These are phyloP conservation scores for Andrena haemorrhoa DNA, from an alignment of 2,888 invertebrate genomes.

Conservation along the genomic window DNA sequence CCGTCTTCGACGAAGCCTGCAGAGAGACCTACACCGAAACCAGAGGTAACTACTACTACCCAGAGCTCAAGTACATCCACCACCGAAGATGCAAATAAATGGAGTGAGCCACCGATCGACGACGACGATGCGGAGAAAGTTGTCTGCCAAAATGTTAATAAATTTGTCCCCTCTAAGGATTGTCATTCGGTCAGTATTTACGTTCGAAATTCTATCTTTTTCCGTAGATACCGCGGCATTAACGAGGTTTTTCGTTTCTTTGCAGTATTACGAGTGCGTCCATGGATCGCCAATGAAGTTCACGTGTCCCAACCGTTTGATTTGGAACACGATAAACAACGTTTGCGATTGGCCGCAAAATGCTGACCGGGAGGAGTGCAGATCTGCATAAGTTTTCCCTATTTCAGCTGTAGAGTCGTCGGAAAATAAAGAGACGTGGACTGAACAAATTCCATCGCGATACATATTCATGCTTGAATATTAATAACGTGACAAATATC, in stretches of 20 bases:
- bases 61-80: background rate
- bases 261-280: constrained; percentile 94
- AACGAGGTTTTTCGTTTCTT: constrained; percentile 57
- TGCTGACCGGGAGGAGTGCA: constrained; percentile 88
- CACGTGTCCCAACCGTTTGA: constrained; percentile 90
- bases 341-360: constrained; percentile 94
- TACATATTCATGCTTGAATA: background rate
- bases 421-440: background rate
- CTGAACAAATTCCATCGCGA: constrained; percentile 10
- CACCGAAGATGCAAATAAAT: constrained; percentile 34
- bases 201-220: background rate
- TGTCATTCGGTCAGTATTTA: constrained; percentile 86
- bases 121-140: constrained; percentile 83
- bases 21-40: constrained; percentile 17
- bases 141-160: constrained; percentile 85
- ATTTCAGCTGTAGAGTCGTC: background rate
- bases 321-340: constrained; percentile 89
- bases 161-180: constrained; percentile 87
- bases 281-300: constrained; percentile 91
- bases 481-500: background rate
- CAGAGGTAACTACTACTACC: background rate
- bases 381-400: background rate
- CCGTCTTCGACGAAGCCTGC: constrained; percentile 23
- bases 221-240: background rate
- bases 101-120: constrained; percentile 51